Conservation (phyloP, 2,888 invertebrate species). For the Trachelus troglodyta region DNA sequence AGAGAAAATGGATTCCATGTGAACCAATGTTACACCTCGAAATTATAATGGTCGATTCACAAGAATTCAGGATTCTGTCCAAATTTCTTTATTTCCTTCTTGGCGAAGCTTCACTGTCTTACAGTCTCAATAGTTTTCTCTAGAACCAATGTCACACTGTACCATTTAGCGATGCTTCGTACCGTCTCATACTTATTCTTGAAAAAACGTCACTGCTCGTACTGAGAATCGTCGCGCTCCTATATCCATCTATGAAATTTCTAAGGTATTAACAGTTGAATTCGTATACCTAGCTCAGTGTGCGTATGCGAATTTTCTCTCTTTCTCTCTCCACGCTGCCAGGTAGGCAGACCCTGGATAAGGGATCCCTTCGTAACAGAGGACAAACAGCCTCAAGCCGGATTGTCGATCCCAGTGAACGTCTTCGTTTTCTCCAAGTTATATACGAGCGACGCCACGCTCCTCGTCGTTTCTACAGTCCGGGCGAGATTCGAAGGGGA, state of each 20-base stretch:
- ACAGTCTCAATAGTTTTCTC: neutral
- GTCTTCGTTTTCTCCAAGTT: slow-evolving; percentile 1
- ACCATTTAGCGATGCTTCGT: neutral
- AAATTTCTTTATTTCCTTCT: neutral
- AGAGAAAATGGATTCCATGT: neutral
- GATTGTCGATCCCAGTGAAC: neutral
- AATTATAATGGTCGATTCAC: neutral
- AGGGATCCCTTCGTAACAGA: neutral
- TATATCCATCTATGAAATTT: neutral
- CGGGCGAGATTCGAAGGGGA: slow-evolving; percentile 3
- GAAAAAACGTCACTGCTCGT: neutral
- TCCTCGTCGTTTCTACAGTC: slow-evolving; percentile 1
- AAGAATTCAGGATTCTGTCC: neutral
- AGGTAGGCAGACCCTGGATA: neutral
- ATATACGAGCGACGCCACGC: neutral
- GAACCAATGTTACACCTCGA: neutral
- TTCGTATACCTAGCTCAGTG: neutral
- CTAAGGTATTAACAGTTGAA: neutral
- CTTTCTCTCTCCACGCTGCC: neutral
- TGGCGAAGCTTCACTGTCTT: neutral
- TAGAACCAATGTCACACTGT: neutral
- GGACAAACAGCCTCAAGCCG: neutral
- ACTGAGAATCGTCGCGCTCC: neutral
- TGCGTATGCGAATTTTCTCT: neutral
- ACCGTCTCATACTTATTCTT: neutral